These are phyloP conservation scores for Porites lutea DNA, from an alignment of 64 coral and sea anemone species.

Conservation along the genomic window DNA sequence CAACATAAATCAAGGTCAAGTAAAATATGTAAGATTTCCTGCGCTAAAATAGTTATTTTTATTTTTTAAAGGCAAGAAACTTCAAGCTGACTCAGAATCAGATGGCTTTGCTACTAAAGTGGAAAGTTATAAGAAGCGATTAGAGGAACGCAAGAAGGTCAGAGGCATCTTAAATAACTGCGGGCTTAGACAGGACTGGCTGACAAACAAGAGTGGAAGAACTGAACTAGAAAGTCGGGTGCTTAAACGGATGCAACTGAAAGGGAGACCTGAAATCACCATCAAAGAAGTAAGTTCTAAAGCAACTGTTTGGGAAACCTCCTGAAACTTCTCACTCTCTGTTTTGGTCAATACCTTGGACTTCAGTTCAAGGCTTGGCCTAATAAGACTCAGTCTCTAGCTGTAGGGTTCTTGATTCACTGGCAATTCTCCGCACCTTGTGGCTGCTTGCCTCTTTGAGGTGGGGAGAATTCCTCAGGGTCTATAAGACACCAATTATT, in stretches of 20 bases:
- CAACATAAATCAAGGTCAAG: no score
- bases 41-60: no score
- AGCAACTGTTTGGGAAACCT: neutral
- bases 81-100: neutral
- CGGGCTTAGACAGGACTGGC: slow-evolving; percentile 81
- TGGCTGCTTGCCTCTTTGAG: no score
- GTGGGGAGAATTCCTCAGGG: no score
- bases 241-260: slow-evolving; percentile 59
- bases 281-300: slow-evolving; percentile 39
- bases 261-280: slow-evolving; percentile 57
- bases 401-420: no score
- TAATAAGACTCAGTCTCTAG: no score
- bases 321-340: no score
- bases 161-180: slow-evolving; percentile 60
- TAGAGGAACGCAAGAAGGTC: slow-evolving; percentile 77
- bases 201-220: slow-evolving; percentile 64
- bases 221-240: slow-evolving; percentile 85
- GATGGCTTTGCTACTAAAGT: slow-evolving; percentile 23
- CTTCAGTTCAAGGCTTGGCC: no score
- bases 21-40: no score
- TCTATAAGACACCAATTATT: no score
- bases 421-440: no score
- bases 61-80: neutral
- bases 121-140: slow-evolving; percentile 78
- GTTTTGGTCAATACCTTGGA: no score